These are phyloP conservation scores for Morpho helenor DNA, from an alignment of 2,888 invertebrate species.

Conservation along the genomic window DNA sequence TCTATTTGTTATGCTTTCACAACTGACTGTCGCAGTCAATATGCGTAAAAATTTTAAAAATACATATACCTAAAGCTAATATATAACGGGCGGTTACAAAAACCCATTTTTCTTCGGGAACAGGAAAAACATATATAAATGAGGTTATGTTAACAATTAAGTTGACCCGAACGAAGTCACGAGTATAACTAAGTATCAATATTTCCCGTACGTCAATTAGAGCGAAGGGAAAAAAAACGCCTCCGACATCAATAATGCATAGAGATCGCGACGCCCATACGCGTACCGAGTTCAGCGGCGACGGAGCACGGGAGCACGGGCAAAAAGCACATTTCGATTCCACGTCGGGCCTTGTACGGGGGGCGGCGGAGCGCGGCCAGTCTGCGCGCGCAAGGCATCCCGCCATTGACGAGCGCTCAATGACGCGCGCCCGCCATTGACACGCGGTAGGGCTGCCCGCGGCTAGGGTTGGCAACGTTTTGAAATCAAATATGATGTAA, in stretches of 20 bases:
- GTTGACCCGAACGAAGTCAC: too few species aligned
- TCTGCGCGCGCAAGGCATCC: conserved; percentile 26
- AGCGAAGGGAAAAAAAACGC: conserved; percentile 9
- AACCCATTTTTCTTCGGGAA: too few species aligned
- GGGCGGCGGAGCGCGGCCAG: conserved; percentile 24
- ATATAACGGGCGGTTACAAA: too few species aligned
- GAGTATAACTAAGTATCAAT: background rate
- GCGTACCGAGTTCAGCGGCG: background rate
- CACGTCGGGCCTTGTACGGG: conserved; percentile 35
- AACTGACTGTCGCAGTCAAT: too few species aligned
- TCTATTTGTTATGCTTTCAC: too few species aligned
- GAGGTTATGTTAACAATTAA: too few species aligned
- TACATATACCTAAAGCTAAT: too few species aligned
- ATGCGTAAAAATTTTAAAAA: too few species aligned
- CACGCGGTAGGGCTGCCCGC: background rate
- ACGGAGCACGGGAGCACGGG: conserved; percentile 4
- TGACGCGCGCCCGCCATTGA: conserved; percentile 36
- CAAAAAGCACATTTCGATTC: conserved; percentile 31
- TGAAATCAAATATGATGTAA: too few species aligned
- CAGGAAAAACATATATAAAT: too few species aligned
- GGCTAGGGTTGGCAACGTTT: too few species aligned
- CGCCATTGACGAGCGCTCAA: conserved; percentile 45
- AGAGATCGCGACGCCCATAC: conserved; percentile 16
- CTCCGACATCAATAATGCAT: conserved; percentile 25
- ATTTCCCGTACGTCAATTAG: conserved; percentile 16